These are phyloP conservation scores for Myiagra hebetior DNA, from an alignment of 2,113 vertebrate species.

Conservation along the genomic window DNA sequence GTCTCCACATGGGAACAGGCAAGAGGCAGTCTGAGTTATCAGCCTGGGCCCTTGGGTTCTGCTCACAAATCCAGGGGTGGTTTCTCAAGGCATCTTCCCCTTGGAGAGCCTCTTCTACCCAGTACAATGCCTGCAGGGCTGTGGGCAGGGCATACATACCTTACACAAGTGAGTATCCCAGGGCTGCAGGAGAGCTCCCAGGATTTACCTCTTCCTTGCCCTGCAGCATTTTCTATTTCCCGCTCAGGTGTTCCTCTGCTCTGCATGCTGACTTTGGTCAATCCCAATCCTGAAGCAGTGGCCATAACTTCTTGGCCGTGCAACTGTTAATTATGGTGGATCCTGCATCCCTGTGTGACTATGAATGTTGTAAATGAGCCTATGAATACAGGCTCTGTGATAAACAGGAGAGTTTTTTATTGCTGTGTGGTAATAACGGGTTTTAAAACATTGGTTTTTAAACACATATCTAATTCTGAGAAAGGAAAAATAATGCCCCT, in stretches of 20 bases:
- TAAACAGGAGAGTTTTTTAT: neutral
- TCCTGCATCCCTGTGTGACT: neutral
- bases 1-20: neutral
- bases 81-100: neutral
- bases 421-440: neutral
- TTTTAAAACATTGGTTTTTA: neutral
- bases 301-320: neutral
- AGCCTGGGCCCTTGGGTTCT: neutral
- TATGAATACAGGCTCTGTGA: neutral
- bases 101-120: neutral
- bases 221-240: neutral
- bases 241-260: neutral
- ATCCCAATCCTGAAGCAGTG: neutral
- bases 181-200: neutral
- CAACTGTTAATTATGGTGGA: neutral
- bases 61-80: fast-evolving
- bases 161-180: neutral
- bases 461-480: neutral
- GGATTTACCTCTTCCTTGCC: neutral
- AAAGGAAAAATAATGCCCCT: neutral
- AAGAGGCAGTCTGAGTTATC: neutral
- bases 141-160: neutral
- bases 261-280: neutral
- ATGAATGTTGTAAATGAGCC: neutral
- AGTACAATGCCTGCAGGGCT: neutral